Conservation (phyloP, 2,797 vertebrate genomes). For the Toxotes lorentzi region DNA sequence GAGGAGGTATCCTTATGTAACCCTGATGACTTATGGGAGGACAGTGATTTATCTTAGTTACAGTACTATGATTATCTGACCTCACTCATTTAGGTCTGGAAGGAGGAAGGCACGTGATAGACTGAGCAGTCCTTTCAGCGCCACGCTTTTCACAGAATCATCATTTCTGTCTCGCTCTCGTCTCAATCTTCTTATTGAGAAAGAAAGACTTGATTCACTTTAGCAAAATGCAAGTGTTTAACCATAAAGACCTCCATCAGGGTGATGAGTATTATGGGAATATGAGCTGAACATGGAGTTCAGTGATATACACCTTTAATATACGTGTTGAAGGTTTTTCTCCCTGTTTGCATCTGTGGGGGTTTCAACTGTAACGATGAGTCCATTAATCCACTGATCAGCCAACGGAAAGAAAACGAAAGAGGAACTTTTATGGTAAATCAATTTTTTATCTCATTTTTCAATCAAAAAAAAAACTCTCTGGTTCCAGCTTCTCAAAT, state of each 20-base stretch:
- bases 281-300: neutral
- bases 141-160: neutral
- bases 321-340: neutral
- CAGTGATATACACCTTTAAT: neutral
- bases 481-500: neutral
- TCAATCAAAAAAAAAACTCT: neutral
- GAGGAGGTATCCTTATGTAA: slow-evolving; percentile 60
- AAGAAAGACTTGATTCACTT: neutral
- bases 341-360: neutral
- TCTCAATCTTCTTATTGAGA: neutral
- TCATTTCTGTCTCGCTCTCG: neutral
- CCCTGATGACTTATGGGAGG: slow-evolving; percentile 48
- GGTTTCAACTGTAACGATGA: neutral
- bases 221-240: neutral
- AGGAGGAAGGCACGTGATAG: slow-evolving; percentile 9
- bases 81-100: slow-evolving; percentile 34
- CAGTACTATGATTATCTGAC: slow-evolving; percentile 45
- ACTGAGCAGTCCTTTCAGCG: neutral
- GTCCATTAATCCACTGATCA: neutral
- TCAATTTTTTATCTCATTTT: neutral
- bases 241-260: neutral
- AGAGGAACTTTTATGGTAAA: neutral
- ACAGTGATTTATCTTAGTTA: slow-evolving; percentile 48
- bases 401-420: neutral
- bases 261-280: neutral